Conservation (phyloP, 2,113 vertebrate genomes). For the Xyliphius kryptos region DNA sequence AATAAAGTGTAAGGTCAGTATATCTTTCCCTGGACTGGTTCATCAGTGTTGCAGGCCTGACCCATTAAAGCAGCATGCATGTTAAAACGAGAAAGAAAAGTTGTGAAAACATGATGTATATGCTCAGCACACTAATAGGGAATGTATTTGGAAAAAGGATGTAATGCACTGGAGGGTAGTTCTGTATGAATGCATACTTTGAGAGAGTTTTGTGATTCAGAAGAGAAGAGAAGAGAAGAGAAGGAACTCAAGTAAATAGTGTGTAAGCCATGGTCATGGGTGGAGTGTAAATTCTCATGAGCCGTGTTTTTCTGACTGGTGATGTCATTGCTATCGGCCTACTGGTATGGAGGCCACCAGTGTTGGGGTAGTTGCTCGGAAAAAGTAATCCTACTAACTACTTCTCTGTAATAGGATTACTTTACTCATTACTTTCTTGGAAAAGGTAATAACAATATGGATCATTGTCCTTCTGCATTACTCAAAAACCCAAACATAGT, state of each 20-base stretch:
- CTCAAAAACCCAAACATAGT: too few species aligned
- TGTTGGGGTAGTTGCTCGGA: background rate
- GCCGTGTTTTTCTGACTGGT: conserved; percentile 50
- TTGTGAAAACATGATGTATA: conserved; percentile 40
- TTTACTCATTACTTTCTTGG: too few species aligned
- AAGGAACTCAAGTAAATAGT: conserved; percentile 48
- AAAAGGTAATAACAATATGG: too few species aligned
- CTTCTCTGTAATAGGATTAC: too few species aligned
- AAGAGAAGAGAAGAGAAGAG: conserved; percentile 38
- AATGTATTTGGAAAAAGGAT: conserved; percentile 55
- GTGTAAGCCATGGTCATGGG: conserved; percentile 48
- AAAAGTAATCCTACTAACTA: background rate
- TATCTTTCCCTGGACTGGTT: too few species aligned
- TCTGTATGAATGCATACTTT: conserved; percentile 55
- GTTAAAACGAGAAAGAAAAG: background rate
- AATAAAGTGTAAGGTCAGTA: too few species aligned
- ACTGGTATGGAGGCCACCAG: conserved; percentile 42
- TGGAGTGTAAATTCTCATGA: conserved; percentile 51
- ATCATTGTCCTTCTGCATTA: too few species aligned
- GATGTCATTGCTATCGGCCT: conserved; percentile 57
- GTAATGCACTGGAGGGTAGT: conserved; percentile 53
- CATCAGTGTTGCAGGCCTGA: too few species aligned
- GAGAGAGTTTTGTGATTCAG: conserved; percentile 56
- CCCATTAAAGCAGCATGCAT: too few species aligned
- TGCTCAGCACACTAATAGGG: conserved; percentile 31